phyloP scores from a whole-genome alignment of 2,113 vertebrate genomes.

The Chiloscyllium plagiosum region DNA sequence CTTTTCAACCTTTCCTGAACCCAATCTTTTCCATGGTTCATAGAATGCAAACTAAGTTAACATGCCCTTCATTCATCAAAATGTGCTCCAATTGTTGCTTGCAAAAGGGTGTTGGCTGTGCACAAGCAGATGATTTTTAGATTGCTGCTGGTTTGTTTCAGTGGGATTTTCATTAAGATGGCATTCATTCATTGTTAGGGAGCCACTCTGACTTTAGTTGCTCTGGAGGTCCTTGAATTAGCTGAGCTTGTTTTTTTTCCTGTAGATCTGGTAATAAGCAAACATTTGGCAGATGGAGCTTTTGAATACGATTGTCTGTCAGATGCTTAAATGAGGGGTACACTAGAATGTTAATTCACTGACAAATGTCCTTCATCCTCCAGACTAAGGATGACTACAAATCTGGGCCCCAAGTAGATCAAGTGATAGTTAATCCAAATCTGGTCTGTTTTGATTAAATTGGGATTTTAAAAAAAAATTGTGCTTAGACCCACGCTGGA shows the following conservation, averaged over 20 bases:
- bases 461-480: background rate
- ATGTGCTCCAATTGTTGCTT: background rate
- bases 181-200: background rate
- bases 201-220: background rate
- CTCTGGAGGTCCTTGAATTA: background rate
- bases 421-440: constrained; percentile 1
- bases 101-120: background rate
- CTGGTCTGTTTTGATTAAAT: constrained; percentile 9
- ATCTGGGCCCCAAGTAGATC: constrained; percentile 20
- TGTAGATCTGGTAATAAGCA: background rate
- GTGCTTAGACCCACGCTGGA: background rate
- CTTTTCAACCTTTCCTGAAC: constrained; percentile 39
- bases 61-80: background rate
- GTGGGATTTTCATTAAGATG: background rate
- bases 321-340: background rate
- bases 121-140: background rate
- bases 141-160: background rate
- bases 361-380: constrained; percentile 13
- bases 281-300: background rate
- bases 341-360: background rate
- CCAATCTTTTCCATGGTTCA: constrained; percentile 39
- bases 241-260: background rate
- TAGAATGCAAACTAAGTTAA: constrained; percentile 37
- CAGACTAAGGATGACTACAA: constrained; percentile 1
- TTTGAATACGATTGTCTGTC: background rate